Evolutionary conservation across 2,888 invertebrate genomes (phyloP), one percentile per base, ranked within the genome.

Genomic region (Apoderus coryli): DNA sequence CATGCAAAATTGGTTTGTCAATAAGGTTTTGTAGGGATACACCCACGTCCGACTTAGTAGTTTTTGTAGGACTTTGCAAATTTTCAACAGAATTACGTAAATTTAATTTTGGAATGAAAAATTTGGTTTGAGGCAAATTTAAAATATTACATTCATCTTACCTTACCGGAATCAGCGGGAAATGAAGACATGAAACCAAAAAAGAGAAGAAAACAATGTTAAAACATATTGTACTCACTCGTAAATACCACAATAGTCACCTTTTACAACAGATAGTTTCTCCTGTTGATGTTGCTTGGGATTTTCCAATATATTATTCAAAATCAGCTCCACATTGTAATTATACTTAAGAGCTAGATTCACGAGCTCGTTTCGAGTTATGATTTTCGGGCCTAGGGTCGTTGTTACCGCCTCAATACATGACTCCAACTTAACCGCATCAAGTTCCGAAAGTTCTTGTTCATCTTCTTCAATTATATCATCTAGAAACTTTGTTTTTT

Each of bases 391-490:
- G 4, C 86, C 89, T 28, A 89, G 64, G 4, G 85, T 72, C 52
- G 76, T 75, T 34, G 77, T 72, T 16, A 92, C 67, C 50, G 79
- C 76, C 47, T 88, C 86, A 31, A 89, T 63, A 46, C 90, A 89
- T 0, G 85, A 84, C 51, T 76, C 72, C 2, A 92, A 61, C 49
- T 74, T 74, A 0, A 72, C 76, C 59, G 73, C 72, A 31, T 82
- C 77, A 2, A 73, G 52, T 35, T 81, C 78, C 25, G 65, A 64
- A 12, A 63, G 32, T 27, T 44, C 38, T 9, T 36, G 33, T 28
- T 41, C 42, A n/a, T n/a, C n/a, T n/a, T n/a, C n/a, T n/a, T n/a
- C n/a, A n/a, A n/a, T n/a, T n/a, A n/a, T n/a, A n/a, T n/a, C n/a
- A n/a, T n/a, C n/a, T n/a, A n/a, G n/a, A n/a, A n/a, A n/a, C n/a